Evolutionary conservation across 2,113 vertebrate genomes (phyloP).

Genomic region (Phyllostomus discolor): DNA sequence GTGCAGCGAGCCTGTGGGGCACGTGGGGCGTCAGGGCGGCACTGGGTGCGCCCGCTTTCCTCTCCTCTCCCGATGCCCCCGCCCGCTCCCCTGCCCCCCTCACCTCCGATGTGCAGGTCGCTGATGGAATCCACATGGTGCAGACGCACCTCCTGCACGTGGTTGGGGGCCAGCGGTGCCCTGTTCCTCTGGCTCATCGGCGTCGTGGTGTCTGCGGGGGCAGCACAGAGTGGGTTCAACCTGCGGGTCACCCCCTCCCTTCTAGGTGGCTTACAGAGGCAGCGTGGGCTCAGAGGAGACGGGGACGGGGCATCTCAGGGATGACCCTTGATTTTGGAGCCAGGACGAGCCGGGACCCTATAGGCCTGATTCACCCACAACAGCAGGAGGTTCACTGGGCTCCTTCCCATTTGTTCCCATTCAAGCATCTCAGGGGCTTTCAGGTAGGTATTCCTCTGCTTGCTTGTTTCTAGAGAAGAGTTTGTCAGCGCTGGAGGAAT

Average conservation of each 20-base stretch:
- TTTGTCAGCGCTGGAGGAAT: not conserved
- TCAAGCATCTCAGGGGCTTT: not conserved
- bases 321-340: not conserved
- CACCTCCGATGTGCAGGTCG: constrained; percentile 84
- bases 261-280: not conserved
- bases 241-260: not conserved
- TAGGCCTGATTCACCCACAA: not conserved
- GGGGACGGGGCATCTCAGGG: not conserved
- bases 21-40: not conserved
- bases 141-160: constrained; percentile 84
- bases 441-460: not conserved
- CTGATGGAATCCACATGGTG: constrained; percentile 93
- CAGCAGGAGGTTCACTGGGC: no score
- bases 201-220: constrained; percentile 57
- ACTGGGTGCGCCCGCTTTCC: not conserved
- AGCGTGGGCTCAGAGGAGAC: not conserved
- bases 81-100: not conserved
- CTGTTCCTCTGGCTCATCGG: not conserved
- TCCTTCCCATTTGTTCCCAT: not conserved
- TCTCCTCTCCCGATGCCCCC: rapidly evolving
- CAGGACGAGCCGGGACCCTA: not conserved
- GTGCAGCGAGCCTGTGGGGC: not conserved
- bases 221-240: not conserved
- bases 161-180: constrained; percentile 30
- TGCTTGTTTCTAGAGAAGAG: not conserved